Conservation (phyloP, 2,888 invertebrate species). For the Heliconius erato region DNA sequence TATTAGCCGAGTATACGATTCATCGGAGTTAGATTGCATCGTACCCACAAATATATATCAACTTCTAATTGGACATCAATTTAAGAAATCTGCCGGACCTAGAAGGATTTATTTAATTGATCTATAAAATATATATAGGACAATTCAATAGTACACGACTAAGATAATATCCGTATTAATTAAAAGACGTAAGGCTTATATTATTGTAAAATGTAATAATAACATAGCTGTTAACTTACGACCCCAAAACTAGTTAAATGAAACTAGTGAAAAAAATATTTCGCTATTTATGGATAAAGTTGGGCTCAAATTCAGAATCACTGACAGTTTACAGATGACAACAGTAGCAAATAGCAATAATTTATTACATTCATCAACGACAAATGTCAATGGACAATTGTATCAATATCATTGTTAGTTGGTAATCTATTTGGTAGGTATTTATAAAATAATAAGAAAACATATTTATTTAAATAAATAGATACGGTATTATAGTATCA, state of each 20-base stretch:
- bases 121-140: not conserved
- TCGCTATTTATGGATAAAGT: not conserved
- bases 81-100: slow-evolving; percentile 26
- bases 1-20: slow-evolving; percentile 80
- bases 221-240: not conserved
- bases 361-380: not conserved
- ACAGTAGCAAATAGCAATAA: not conserved
- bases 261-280: not conserved
- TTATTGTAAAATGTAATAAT: not conserved
- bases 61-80: slow-evolving; percentile 31
- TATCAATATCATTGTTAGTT: not conserved
- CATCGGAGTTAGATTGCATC: slow-evolving; percentile 73
- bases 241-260: not conserved
- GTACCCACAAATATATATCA: slow-evolving; percentile 37
- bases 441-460: too few species aligned
- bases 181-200: not conserved
- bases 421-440: not conserved
- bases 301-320: not conserved
- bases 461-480: too few species aligned
- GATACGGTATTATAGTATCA: too few species aligned
- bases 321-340: slow-evolving; percentile 16
- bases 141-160: not conserved
- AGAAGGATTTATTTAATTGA: slow-evolving; percentile 18
- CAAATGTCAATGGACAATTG: not conserved
- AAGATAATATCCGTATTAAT: not conserved